These are phyloP conservation scores for Hymenopus coronatus DNA, from an alignment of 2,888 invertebrate genomes.

Conservation along the genomic window DNA sequence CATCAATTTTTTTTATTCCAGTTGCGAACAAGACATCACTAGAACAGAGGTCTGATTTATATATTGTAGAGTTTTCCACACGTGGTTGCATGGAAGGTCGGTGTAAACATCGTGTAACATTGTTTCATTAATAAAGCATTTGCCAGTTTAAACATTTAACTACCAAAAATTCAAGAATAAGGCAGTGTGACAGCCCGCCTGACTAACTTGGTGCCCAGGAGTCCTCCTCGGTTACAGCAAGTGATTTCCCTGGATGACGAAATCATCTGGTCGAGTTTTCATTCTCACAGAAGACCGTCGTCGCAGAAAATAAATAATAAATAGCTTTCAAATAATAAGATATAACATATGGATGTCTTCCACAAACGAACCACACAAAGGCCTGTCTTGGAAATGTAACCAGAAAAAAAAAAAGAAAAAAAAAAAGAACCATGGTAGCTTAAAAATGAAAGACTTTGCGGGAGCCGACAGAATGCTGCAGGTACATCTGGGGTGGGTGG, in stretches of 20 bases:
- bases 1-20: no score
- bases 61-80: no score
- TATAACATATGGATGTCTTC: not conserved
- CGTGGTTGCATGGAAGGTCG: no score
- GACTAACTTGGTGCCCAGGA: no score
- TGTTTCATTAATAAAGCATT: no score
- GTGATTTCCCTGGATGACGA: not conserved
- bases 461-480: not conserved
- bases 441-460: not conserved
- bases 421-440: not conserved
- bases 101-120: no score
- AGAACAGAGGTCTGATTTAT: no score
- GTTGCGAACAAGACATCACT: no score
- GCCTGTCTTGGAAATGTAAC: not conserved
- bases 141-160: no score
- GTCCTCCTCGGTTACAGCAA: not conserved
- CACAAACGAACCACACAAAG: not conserved
- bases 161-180: no score
- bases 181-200: no score
- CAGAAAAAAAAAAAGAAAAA: not conserved
- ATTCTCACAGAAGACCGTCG: not conserved
- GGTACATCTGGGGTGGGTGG: not conserved
- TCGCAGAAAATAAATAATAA: not conserved
- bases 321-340: not conserved
- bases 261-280: not conserved